Base-by-base conservation (phyloP, 2,888 invertebrate species). In the Eupelmus urozonus region DNA sequence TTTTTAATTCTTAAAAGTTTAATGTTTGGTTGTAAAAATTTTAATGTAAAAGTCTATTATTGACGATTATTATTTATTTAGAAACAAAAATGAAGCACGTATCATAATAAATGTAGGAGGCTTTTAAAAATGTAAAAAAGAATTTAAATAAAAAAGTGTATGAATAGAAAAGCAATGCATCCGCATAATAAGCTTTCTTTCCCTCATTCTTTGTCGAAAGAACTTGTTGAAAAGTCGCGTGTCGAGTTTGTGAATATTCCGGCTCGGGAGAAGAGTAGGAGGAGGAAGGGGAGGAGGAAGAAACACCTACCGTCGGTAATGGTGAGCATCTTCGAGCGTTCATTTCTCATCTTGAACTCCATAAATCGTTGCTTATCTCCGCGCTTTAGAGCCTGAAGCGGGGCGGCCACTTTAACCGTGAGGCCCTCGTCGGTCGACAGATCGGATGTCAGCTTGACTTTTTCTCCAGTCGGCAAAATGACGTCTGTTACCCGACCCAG, bases 391-490 rank as follows among this genome's bases (percentile, higher is more conserved):
- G 92, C 92, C 81, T 92, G 91, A n/a, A 92, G 89, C 0, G 92
- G 92, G 1, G 92, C 91, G 7, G 93, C 93, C 11, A 96, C 94
- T 63, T 94, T 93, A 0, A 96, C 94, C 11, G 94, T 93, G 67
- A 96, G 91, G 18, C 95, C 95, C 85, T 95, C 95, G 83, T 94
- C 94, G 84, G 94, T 93, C 11, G 95, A 94, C 79, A 97, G 91
- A 80, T 94, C 94, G 0, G 96, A 96, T 18, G 92, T 92, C 76
- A 97, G 93, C 82, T 94, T 93, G 18, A 97, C 93, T 84, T 95
- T 94, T 91, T 98, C 97, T 75, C 98, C 98, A 82, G 97, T 97
- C 29, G 98, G 97, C 88, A 97, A 92, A 81, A 96, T 95, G 71
- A 96, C 95, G 85, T 95, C 94, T 0, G 94, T 95, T 2, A 97